Evolutionary conservation across 2,113 vertebrate species (phyloP), one percentile per base, ranked within the genome.

Genomic region (Desmodus rotundus): DNA sequence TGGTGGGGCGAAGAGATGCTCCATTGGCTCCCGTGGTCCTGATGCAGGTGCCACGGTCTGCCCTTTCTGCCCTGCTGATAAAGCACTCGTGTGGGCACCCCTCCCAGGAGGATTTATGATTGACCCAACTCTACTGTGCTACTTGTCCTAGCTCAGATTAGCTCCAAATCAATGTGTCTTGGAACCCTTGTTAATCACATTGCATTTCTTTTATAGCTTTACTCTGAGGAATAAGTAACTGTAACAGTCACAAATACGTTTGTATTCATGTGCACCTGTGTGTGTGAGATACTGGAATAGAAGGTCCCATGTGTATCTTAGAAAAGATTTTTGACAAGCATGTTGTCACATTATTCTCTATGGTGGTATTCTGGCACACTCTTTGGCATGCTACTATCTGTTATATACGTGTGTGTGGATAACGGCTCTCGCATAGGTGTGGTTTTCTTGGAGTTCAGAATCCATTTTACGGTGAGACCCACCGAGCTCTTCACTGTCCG

Each of bases 21-120:
- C 92, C 76, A 74, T 38, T 95, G 80, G 93, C 93, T 97, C 85
- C 12, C 54, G 80, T 5, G 8, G 38, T 88, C 93, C 76, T 0
- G 0, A 91, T 3, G 50, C 14, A 78, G 4, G 90, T 36, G 41
- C 72, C 87, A 89, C 77, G 95, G 96, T 97, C 93, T 74, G 28
- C 92, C 87, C 89, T 96, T 26, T 2, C 92, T 95, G 95, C 54
- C 92, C 68, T 89, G 86, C 54, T 95, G 88, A 70, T 95, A 85
- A 81, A 88, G 65, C 31, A 38, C 36, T 96, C 96, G 91, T 93
- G 6, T 26, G 97, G 97, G 86, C 96, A 94, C 38, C 92, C 76
- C 96, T 97, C 93, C 61, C 73, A 93, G 95, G 96, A 81, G 96
- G 96, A 50, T 92, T 41, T 81, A 93, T 68, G 89, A 95, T 95